These are phyloP conservation scores for Galleria mellonella DNA, from an alignment of 1,140 invertebrate genomes.

Conservation along the genomic window DNA sequence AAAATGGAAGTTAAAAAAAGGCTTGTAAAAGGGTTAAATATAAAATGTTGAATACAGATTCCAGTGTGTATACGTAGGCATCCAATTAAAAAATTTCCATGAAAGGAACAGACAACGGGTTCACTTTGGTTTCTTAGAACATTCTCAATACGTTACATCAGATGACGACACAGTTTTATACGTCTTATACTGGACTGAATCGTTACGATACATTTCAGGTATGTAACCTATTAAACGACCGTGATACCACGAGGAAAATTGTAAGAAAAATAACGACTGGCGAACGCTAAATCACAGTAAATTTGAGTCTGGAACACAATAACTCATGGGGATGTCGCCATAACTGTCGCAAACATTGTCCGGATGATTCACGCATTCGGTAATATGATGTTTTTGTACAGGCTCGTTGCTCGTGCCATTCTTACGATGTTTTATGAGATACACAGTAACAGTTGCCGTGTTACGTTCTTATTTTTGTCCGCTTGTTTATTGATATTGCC, in stretches of 20 bases:
- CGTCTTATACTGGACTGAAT: too few species aligned
- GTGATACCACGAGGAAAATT: constrained; percentile 12
- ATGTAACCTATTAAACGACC: too few species aligned
- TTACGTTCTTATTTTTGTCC: background rate
- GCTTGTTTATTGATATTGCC: constrained; percentile 9
- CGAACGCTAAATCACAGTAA: constrained; percentile 51
- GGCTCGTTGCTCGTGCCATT: background rate
- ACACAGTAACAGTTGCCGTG: background rate
- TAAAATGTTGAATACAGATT: too few species aligned
- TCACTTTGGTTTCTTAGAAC: too few species aligned
- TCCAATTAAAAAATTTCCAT: too few species aligned
- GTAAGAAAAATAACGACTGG: constrained; percentile 36
- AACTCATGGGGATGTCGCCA: constrained; percentile 48
- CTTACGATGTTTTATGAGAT: background rate
- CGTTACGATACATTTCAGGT: too few species aligned
- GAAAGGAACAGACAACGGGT: too few species aligned
- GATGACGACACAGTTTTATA: too few species aligned
- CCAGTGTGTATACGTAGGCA: too few species aligned
- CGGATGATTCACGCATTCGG: constrained; percentile 46
- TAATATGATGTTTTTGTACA: constrained; percentile 35
- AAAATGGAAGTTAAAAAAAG: too few species aligned
- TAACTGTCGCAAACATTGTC: constrained; percentile 59
- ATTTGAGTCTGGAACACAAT: constrained; percentile 53
- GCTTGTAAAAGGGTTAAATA: too few species aligned
- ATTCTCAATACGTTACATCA: too few species aligned